Base-by-base conservation (phyloP, 2,797 vertebrate genomes). In the Nannoperca australis region DNA sequence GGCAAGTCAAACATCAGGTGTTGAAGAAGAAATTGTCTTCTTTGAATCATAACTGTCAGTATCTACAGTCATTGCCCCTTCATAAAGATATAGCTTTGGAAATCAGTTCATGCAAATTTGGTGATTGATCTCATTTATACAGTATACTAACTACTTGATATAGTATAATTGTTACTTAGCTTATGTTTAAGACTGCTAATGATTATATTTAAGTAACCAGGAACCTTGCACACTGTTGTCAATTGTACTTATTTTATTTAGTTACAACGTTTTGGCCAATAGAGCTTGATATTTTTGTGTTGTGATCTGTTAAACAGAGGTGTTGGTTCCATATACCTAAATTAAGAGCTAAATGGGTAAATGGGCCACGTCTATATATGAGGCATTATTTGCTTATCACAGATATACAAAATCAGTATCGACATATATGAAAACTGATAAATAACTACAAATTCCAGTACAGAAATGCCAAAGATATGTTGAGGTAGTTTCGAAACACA, bases 1-100 rank as follows among this genome's bases (percentile, higher is more conserved):
- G 44, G 24, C 30, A 76, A 66, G 59, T 74, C 72, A 85, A 82
- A 85, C 76, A 70, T 36, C 63, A 63, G 73, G 66, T 77, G 56
- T 59, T 84, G 24, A 27, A 72, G 36, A 79, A 60, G 78, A 83
- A 76, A 78, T 3, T 24, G 1, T 70, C 42, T 74, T 42, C 75
- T 8, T 42, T 54, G 53, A 81, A 77, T 77, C n/a, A 45, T 27
- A 72, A 66, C 47, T 42, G 32, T 62, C 40, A 24, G n/a, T 24
- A 36, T 64, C 17, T 18, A 15, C 5, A 17, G 55, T 49, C 56
- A 44, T 7, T 58, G 32, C 4, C 50, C 10, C 8, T 45, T 38
- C 18, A 42, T 49, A 55, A 27, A 63, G 14, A 22, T 15, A 22
- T 27, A 1, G 0, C 38, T 27, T 47, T 71, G 27, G 32, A 51